phyloP scores from a whole-genome alignment of 2,797 vertebrate species.

The Cyprinella venusta region DNA sequence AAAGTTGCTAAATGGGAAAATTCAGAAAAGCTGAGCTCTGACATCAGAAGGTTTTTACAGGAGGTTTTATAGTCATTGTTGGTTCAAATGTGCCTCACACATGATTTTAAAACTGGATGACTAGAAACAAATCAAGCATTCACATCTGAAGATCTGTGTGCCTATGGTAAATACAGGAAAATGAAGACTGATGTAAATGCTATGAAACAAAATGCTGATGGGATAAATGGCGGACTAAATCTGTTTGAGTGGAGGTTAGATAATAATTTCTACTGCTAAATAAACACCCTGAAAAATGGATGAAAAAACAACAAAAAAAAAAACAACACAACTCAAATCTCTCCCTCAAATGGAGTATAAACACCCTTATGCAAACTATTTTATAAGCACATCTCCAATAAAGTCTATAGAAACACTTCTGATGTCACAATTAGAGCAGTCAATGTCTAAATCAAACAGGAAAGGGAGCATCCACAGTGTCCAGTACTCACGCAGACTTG shows the following conservation, averaged over 20 bases:
- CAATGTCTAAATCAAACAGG: neutral
- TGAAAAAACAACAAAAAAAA: too few species aligned
- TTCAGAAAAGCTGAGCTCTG: neutral
- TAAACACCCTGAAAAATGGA: neutral
- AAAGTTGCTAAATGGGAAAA: neutral
- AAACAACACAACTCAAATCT: neutral
- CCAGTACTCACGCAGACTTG: constrained; percentile 90
- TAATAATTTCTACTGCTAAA: constrained; percentile 19
- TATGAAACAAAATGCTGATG: constrained; percentile 4
- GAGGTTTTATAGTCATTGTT: neutral
- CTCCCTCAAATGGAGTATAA: neutral
- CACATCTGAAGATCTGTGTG: constrained; percentile 20
- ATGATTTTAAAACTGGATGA: constrained; percentile 5
- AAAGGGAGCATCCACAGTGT: neutral
- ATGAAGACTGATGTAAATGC: constrained; percentile 16
- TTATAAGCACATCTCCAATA: neutral
- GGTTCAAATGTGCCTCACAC: neutral
- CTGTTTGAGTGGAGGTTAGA: neutral
- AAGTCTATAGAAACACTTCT: neutral
- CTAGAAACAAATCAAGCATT: constrained; percentile 19
- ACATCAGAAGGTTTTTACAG: neutral
- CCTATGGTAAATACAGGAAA: constrained; percentile 16
- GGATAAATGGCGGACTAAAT: neutral
- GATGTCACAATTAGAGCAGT: neutral
- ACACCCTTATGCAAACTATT: neutral